Evolutionary conservation across 2,888 invertebrate genomes (phyloP).

Genomic region (Balanococcus diminutus): DNA sequence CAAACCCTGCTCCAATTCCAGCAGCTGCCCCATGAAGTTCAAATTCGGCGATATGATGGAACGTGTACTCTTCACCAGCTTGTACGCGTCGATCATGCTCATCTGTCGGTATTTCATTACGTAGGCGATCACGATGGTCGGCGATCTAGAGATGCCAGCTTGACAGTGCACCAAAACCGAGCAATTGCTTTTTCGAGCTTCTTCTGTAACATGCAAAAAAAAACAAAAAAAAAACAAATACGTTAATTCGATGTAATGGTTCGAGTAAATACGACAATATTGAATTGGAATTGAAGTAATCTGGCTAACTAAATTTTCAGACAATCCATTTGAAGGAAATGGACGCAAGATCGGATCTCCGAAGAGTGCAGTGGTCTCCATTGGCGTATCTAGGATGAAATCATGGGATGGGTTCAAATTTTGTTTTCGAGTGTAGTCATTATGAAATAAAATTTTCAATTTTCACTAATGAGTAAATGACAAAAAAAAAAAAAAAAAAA

Average conservation of each 20-base stretch:
- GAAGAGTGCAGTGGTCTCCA: no score
- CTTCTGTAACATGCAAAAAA: constrained; percentile 67
- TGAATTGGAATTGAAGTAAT: no score
- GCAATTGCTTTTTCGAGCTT: constrained; percentile 71
- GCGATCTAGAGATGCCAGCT: constrained; percentile 92
- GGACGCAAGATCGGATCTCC: no score
- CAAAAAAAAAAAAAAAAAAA: no score
- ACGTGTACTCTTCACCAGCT: constrained; percentile 81
- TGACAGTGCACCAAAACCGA: constrained; percentile 92
- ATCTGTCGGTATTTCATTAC: constrained; percentile 86
- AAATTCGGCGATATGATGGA: constrained; percentile 93
- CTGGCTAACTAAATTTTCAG: no score
- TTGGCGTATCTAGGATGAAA: no score
- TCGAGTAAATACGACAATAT: background rate
- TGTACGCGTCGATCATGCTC: constrained; percentile 85
- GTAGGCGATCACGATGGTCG: constrained; percentile 93
- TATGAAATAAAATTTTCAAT: no score
- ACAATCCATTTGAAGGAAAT: no score
- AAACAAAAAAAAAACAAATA: background rate
- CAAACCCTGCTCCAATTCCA: constrained; percentile 79
- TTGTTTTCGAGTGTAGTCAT: no score
- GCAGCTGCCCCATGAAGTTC: constrained; percentile 90
- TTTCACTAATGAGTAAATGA: no score
- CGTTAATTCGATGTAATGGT: background rate
- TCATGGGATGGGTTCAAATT: no score